phyloP scores from a whole-genome alignment of 2,888 invertebrate genomes.

The Parelbella ahira region DNA sequence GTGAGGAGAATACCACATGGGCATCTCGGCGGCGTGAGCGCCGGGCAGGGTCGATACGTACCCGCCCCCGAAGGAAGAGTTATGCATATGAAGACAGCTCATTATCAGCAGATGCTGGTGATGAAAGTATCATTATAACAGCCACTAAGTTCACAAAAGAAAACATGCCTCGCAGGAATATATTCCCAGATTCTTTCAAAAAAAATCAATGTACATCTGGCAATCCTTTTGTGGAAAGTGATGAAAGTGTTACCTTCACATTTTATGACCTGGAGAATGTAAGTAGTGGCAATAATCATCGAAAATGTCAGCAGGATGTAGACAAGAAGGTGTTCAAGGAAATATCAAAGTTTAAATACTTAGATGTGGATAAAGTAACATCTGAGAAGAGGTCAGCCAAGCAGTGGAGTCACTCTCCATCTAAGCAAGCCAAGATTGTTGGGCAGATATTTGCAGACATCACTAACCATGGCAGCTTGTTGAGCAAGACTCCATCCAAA shows the following conservation, averaged over 20 bases:
- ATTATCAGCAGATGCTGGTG: conserved; percentile 79
- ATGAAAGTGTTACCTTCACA: conserved; percentile 72
- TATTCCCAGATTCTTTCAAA: conserved; percentile 58
- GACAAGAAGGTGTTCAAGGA: too few relatives aligned
- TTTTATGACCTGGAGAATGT: conserved; percentile 69
- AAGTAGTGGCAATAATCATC: too few relatives aligned
- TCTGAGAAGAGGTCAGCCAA: conserved; percentile 58
- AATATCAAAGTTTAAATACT: conserved; percentile 69
- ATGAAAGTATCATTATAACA: conserved; percentile 76
- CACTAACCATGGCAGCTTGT: conserved; percentile 49
- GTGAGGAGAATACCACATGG: conserved; percentile 38
- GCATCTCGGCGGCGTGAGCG: conserved; percentile 50
- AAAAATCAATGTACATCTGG: conserved; percentile 68
- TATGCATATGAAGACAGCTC: conserved; percentile 80
- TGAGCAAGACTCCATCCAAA: conserved; percentile 68
- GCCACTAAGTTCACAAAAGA: conserved; percentile 71
- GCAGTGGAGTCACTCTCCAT: conserved; percentile 60
- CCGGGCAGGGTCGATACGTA: conserved; percentile 46
- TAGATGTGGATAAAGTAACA: conserved; percentile 58
- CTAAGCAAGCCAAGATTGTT: conserved; percentile 58
- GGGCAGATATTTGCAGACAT: conserved; percentile 56
- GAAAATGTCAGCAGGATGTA: too few relatives aligned
- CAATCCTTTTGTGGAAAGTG: conserved; percentile 73
- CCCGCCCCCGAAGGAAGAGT: conserved; percentile 52
- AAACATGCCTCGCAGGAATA: conserved; percentile 66